phyloP scores from a whole-genome alignment of 1,140 invertebrate genomes.

The Drosophila funebris region DNA sequence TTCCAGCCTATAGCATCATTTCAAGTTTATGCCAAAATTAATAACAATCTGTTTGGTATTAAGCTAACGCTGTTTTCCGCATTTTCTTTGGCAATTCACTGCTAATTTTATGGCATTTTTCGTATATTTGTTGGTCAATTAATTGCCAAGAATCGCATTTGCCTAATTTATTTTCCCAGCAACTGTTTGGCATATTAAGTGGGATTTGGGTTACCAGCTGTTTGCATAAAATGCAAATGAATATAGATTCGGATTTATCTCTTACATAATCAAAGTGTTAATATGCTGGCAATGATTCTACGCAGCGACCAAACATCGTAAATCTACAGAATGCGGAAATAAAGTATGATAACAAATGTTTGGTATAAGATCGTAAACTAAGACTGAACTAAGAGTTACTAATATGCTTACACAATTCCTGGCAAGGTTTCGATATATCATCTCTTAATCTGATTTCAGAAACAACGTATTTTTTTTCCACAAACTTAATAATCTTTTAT shows the following conservation, averaged over 20 bases:
- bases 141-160: constrained; percentile 34
- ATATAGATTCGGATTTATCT: constrained; percentile 21
- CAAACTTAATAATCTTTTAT: constrained; percentile 54
- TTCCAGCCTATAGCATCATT: constrained; percentile 57
- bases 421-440: background rate
- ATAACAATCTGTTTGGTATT: constrained; percentile 46
- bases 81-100: background rate
- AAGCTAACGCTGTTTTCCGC: background rate
- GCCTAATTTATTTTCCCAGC: constrained; percentile 32
- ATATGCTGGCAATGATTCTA: constrained; percentile 1
- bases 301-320: background rate
- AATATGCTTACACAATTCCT: too few relatives aligned
- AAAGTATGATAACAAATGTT: background rate
- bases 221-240: constrained; percentile 25
- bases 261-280: constrained; percentile 21
- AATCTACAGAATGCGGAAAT: constrained; percentile 8
- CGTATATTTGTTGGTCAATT: background rate
- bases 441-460: background rate
- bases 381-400: too few relatives aligned
- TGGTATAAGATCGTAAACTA: background rate
- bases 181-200: constrained; percentile 27
- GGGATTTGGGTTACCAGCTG: constrained; percentile 14
- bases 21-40: constrained; percentile 56
- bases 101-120: background rate
- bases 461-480: constrained; percentile 15